phyloP scores from a whole-genome alignment of 2,888 invertebrate species.

The Drosophila buzzatii region DNA sequence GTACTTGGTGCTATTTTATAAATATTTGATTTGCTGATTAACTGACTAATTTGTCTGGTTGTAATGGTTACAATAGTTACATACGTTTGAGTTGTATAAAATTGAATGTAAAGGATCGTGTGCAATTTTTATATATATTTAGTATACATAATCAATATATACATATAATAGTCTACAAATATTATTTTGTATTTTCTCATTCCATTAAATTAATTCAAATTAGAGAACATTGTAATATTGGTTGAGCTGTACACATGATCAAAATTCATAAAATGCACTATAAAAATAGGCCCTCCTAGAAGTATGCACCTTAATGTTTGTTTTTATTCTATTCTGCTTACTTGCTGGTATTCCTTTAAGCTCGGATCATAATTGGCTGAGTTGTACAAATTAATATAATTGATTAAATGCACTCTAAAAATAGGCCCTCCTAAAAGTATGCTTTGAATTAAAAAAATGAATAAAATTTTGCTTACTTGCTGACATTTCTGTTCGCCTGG shows the following conservation, averaged over 20 bases:
- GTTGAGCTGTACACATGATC: background rate
- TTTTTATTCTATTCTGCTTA: too few relatives aligned
- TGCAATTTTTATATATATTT: background rate
- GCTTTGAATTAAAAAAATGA: background rate
- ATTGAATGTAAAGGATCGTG: background rate
- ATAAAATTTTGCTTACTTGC: background rate
- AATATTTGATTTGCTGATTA: background rate
- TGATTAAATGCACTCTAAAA: background rate
- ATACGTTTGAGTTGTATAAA: background rate
- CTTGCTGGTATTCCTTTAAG: background rate
- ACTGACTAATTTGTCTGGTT: background rate
- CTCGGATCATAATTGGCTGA: background rate
- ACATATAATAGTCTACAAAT: background rate
- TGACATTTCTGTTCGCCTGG: slow-evolving; percentile 4
- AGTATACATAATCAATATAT: background rate
- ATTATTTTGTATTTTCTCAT: background rate
- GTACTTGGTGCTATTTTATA: background rate
- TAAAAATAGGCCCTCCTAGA: background rate
- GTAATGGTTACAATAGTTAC: slow-evolving; percentile 1
- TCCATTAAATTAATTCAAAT: background rate
- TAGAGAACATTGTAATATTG: too few relatives aligned
- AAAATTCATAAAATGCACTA: background rate
- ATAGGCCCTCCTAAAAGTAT: background rate
- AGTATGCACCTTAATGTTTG: background rate
- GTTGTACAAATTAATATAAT: background rate